Conservation (phyloP, 2,113 vertebrate genomes). For the Tupaia chinensis region DNA sequence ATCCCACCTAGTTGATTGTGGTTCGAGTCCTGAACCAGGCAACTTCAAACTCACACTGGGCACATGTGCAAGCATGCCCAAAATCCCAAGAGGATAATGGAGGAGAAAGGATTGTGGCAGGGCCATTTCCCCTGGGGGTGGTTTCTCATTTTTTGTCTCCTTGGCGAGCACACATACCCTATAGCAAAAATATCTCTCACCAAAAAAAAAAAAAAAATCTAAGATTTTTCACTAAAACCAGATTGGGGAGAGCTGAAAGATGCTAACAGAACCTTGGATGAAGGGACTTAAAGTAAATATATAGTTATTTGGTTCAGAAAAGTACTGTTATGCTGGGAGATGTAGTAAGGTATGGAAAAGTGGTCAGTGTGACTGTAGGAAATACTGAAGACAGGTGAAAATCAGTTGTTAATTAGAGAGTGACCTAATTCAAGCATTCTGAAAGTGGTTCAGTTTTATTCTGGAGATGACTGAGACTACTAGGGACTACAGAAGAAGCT, state of each 20-base stretch:
- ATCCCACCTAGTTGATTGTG: no score
- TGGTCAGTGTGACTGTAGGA: background rate
- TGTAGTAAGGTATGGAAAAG: background rate
- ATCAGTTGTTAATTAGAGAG: background rate
- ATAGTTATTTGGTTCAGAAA: background rate
- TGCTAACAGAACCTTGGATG: background rate
- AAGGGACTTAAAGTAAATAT: background rate
- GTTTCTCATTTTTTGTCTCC: no score
- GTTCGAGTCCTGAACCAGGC: no score
- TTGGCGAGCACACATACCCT: no score
- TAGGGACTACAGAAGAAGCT: background rate
- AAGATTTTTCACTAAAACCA: background rate
- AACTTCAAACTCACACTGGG: no score
- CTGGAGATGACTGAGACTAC: background rate
- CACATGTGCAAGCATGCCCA: no score
- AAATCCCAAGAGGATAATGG: no score
- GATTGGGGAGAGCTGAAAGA: background rate
- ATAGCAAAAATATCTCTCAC: no score
- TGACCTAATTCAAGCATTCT: background rate
- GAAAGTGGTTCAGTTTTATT: background rate
- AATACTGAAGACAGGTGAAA: background rate
- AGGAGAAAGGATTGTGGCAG: no score
- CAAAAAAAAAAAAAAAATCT: no score
- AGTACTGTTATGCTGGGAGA: background rate
- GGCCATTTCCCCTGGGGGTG: no score